phyloP scores from a whole-genome alignment of 2,113 vertebrate genomes.

The Rhea americana region DNA sequence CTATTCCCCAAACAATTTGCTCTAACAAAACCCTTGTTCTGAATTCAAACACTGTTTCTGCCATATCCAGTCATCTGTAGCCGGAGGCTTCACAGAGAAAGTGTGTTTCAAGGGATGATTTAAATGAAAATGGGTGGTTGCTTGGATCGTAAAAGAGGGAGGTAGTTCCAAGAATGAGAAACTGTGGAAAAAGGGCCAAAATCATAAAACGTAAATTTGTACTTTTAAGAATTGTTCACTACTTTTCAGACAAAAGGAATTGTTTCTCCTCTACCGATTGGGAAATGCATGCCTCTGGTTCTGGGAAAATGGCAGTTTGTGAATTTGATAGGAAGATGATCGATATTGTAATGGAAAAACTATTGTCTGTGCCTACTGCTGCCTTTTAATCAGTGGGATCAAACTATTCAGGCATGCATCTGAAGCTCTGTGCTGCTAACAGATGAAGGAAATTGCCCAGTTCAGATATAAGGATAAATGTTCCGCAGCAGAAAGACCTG shows the following conservation, averaged over 20 bases:
- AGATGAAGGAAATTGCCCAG: not conserved
- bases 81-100: slow-evolving; percentile 52
- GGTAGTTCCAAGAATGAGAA: slow-evolving; percentile 58
- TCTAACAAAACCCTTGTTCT: slow-evolving; percentile 59
- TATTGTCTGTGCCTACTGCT: not conserved
- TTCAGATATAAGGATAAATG: not conserved
- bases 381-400: not conserved
- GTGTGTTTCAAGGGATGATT: slow-evolving; percentile 47
- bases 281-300: accelerated
- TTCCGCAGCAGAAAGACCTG: accelerated
- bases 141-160: slow-evolving; percentile 52
- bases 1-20: slow-evolving; percentile 61
- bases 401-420: accelerated
- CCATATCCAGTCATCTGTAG: slow-evolving; percentile 61
- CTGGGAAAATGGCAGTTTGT: not conserved
- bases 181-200: slow-evolving; percentile 37
- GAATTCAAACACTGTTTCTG: slow-evolving; percentile 40
- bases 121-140: slow-evolving; percentile 53
- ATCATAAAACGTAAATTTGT: slow-evolving; percentile 42
- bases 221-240: not conserved
- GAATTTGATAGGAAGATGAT: not conserved
- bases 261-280: accelerated
- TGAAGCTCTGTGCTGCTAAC: too few relatives aligned
- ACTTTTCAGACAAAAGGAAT: not conserved
- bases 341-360: accelerated